Base-by-base conservation (phyloP, 2,113 vertebrate species). In the Azemiops feae region DNA sequence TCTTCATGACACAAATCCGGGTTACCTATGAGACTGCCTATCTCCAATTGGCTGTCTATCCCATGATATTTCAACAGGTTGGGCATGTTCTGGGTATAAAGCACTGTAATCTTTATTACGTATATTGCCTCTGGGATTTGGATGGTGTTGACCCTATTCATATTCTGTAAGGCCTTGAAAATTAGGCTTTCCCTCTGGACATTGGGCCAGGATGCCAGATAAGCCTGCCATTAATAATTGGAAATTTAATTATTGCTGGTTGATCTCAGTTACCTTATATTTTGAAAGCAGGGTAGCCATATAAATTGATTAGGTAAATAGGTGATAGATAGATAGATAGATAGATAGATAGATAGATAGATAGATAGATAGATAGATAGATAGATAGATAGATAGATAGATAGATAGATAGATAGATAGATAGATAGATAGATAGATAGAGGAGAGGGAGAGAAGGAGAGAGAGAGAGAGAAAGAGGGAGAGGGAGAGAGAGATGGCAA, bases 371-470 rank as follows among this genome's bases (percentile, higher is more conserved):
- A 16, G 12, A n/a, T 0, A 34, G 30, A 69, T 16, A 14, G 23
- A 58, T 2, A 16, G 57, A 58, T 2, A 25, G 57, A 58, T 8
- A 14, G 57, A 58, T 2, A 60, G 58, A 60, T 0, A 25, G 58
- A 60, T 0, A 30, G 25, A 10, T 0, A 25, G 25, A 27, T 0
- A 60, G 58, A n/a, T 4, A 16, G 1, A 5, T 1, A n/a, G 64
- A n/a, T 4, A 7, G 64, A n/a, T 0, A 2, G 30, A 5, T 0
- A 69, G 30, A 14, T 0, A 0, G 60, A 14, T 11, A 30, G n/a
- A 25, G 2, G 57, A 23, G 55, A 57, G 20, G 7, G 55, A 23
- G 22, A 7, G 22, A 10, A 10, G 25, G 3, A 30, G 23, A 25
- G 22, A 23, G 55, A 1, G 3, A 64, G 27, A 9, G 10, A 9